Conservation (phyloP, 2,888 invertebrate genomes). For the Trichogramma dendrolimi region DNA sequence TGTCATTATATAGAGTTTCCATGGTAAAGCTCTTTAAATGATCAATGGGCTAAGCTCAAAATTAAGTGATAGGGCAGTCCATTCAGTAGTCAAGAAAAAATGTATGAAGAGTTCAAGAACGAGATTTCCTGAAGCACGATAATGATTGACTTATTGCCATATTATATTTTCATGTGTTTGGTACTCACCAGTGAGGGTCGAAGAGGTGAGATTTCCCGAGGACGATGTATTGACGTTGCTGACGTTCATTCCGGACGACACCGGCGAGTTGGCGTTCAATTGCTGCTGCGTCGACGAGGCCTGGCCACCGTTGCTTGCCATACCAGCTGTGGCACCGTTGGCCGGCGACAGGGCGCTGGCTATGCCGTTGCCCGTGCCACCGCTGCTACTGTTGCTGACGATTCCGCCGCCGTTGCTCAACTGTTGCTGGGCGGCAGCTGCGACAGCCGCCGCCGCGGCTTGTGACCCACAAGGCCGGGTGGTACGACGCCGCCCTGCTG, state of each 20-base stretch:
- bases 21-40: no score
- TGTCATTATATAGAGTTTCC: no score
- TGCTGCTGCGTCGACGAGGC: no score
- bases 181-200: conserved; percentile 52
- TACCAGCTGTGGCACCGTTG: conserved; percentile 45
- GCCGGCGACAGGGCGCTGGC: conserved; percentile 45
- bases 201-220: conserved; percentile 46
- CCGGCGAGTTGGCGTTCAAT: no score
- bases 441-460: neutral
- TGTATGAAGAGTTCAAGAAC: no score
- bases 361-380: neutral
- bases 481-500: conserved; percentile 42
- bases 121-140: no score
- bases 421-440: conserved; percentile 4
- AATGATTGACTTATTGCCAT: no score
- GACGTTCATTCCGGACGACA: conserved; percentile 12
- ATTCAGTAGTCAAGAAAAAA: no score
- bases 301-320: conserved; percentile 41
- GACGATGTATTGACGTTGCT: conserved; percentile 14
- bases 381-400: conserved; percentile 1
- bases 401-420: neutral
- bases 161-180: conserved; percentile 3
- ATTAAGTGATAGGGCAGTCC: no score
- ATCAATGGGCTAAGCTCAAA: no score
- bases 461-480: neutral